Evolutionary conservation across 1,140 invertebrate species (phyloP), one percentile per base, ranked within the genome.

Genomic region (Chironomus striatipennis): DNA sequence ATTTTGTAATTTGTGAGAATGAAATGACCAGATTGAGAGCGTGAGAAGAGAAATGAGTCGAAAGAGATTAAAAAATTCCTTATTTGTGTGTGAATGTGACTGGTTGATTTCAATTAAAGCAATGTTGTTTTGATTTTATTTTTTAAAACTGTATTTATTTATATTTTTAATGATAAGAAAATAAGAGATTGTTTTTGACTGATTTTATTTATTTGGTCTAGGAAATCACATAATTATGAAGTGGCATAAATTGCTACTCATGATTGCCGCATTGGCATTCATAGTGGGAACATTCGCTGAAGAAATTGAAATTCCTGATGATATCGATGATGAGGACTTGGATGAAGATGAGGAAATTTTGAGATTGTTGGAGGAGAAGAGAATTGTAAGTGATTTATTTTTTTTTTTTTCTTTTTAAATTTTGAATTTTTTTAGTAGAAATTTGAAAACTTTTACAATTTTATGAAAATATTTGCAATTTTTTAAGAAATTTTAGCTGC

Each of bases 301-400:
- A 21, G 75, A 74, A 64, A 7, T 79, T 2, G 74, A 79, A 42
- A 75, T 81, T 18, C 74, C 75, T 42, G 80, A 77, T 74, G 74
- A 75, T 24, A 47, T 74, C 12, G 73, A 79, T 20, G 77, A 81
- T 12, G 79, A 81, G 65, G 81, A 82, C 7, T 74, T 74, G 65
- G 74, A 73, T 9, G 77, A 78, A 72, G 81, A 81, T 42, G 81
- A 82, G 74, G 79, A 80, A 75, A 77, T 78, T n/a, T 57, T 82
- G 73, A 75, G 73, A 2, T 73, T 80, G 75, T 77, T 82, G 0
- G 81, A 82, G 74, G 77, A 81, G 74, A 82, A 81, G 75, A 76
- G 75, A 42, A 76, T 77, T 76, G 81, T 82, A 73, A 75, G 77
- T 76, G 17, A 74, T 21, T 20, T 74, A n/a, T n/a, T n/a, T n/a